A percentile compares a stretch with the other conserved stretches of the same genome.
Evolutionary conservation across 2,113 vertebrate species (phyloP).

Genomic region (Centropristis striata): DNA sequence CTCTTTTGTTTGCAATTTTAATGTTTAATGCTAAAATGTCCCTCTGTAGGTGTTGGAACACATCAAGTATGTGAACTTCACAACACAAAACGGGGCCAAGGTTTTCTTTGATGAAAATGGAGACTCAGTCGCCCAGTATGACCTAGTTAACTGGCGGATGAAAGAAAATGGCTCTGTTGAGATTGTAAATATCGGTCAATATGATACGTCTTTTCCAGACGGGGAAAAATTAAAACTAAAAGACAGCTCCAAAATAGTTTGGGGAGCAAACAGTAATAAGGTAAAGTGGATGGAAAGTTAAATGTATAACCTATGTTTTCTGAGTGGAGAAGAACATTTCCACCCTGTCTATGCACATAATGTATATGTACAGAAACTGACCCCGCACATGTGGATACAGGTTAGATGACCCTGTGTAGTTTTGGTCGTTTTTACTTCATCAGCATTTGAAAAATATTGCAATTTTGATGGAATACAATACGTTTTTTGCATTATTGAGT

Average conservation of each 20-base stretch:
- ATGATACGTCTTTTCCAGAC: slow-evolving; percentile 69
- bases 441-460: too few relatives aligned
- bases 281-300: slow-evolving; percentile 25
- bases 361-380: not conserved
- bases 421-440: too few relatives aligned
- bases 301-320: not conserved
- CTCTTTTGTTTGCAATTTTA: not conserved
- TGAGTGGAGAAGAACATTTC: not conserved
- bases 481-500: too few relatives aligned
- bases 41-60: slow-evolving; percentile 77
- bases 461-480: too few relatives aligned
- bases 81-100: slow-evolving; percentile 70
- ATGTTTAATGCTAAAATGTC: not conserved
- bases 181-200: slow-evolving; percentile 73
- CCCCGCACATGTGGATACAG: too few relatives aligned
- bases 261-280: slow-evolving; percentile 64
- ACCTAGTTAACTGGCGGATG: slow-evolving; percentile 84
- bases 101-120: slow-evolving; percentile 84
- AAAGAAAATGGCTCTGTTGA: slow-evolving; percentile 65
- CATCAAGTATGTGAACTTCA: slow-evolving; percentile 77
- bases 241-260: slow-evolving; percentile 58
- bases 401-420: too few relatives aligned
- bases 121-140: slow-evolving; percentile 80
- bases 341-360: not conserved
- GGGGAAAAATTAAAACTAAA: slow-evolving; percentile 60